Percentiles rank a stretch among this genome's conserved stretches.
Conservation (phyloP, 2,888 invertebrate species). For the Cheilosia pagana region DNA sequence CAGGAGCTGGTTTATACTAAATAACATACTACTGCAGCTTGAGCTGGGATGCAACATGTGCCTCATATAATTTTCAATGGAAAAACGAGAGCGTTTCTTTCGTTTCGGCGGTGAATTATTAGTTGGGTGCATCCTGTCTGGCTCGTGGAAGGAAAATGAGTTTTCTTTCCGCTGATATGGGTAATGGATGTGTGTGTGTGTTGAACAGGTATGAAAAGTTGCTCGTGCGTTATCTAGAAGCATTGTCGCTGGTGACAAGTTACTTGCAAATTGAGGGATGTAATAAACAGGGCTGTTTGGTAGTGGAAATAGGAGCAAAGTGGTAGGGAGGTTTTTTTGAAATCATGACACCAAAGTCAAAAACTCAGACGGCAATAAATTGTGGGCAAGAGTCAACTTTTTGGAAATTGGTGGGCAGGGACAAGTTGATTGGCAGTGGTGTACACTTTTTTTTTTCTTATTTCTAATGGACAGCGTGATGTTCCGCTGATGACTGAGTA, state of each 20-base stretch:
- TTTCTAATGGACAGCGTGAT: too few species aligned
- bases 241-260: constrained; percentile 18
- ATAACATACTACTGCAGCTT: background rate
- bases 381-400: too few species aligned
- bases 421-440: too few species aligned
- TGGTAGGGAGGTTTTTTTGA: background rate
- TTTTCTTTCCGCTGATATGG: constrained; percentile 55
- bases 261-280: constrained; percentile 31
- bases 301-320: background rate
- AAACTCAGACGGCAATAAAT: too few species aligned
- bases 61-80: constrained; percentile 34
- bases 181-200: constrained; percentile 29
- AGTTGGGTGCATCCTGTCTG: constrained; percentile 60
- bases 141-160: constrained; percentile 35
- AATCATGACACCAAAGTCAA: too few species aligned
- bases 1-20: background rate
- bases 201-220: constrained; percentile 56
- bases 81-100: constrained; percentile 2
- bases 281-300: background rate
- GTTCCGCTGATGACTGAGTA: too few species aligned
- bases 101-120: constrained; percentile 44
- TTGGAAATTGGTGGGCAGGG: too few species aligned
- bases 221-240: background rate
- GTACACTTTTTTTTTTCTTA: too few species aligned
- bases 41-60: constrained; percentile 70